Evolutionary conservation across 2,797 vertebrate species (phyloP).

Genomic region (Ciconia nigra): DNA sequence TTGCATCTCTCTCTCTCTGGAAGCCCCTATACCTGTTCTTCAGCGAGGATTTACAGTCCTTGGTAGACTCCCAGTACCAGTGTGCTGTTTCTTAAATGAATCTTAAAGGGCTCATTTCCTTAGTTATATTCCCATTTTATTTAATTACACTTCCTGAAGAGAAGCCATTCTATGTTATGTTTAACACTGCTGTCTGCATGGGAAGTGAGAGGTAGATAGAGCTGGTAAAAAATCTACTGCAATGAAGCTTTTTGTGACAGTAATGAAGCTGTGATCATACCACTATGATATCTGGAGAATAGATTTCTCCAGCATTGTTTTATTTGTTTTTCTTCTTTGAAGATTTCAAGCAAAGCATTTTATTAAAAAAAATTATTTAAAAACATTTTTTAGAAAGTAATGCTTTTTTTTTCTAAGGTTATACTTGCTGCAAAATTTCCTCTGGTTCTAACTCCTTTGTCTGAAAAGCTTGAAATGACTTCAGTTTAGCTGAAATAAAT

Average conservation of each 20-base stretch:
- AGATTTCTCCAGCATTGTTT: background rate
- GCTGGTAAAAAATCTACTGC: background rate
- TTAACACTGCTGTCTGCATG: background rate
- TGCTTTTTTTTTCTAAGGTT: background rate
- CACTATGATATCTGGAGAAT: background rate
- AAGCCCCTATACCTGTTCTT: background rate
- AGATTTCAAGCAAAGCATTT: background rate
- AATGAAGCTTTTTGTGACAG: background rate
- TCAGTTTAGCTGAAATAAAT: background rate
- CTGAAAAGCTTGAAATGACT: background rate
- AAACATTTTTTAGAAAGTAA: background rate
- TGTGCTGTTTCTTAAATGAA: conserved; percentile 27
- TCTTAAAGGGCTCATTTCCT: conserved; percentile 52
- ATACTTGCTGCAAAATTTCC: background rate
- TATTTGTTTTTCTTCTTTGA: background rate
- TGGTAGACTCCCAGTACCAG: background rate
- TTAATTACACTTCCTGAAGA: conserved; percentile 58
- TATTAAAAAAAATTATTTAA: background rate
- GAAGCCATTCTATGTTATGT: conserved; percentile 44
- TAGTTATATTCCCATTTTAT: conserved; percentile 50
- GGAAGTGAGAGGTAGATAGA: background rate
- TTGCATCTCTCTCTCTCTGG: background rate
- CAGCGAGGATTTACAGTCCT: conserved; percentile 10
- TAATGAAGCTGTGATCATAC: background rate
- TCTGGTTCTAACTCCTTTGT: background rate